Base-by-base conservation (phyloP, 2,888 invertebrate genomes). In the Drosophila borealis region DNA sequence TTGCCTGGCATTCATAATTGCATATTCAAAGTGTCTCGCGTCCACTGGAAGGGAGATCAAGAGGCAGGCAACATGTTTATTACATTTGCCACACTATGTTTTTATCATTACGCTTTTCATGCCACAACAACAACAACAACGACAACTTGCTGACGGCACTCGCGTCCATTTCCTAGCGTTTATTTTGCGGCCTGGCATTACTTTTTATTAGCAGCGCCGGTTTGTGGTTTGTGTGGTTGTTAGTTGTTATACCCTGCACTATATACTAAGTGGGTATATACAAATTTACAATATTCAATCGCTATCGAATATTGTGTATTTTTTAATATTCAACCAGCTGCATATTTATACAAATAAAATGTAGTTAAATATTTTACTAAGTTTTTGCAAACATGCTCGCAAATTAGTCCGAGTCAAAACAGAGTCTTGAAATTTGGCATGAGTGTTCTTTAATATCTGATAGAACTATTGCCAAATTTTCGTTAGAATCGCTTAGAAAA, bases 151-250 rank as follows among this genome's bases (percentile, higher is more conserved):
- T 70, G 69, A 61, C 63, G 55, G 70, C 81, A 67, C 60, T 74
- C 45, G 65, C 70, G 69, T 70, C 76, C 76, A 79, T 77, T 83
- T 83, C 88, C 88, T 87, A 84, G 88, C 85, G 88, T 65, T 84
- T 84, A 81, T 72, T 78, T 79, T 85, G 85, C 56, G 67, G 83
- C 73, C 64, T 79, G 73, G 80, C 80, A 75, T 85, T 77, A 74
- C 86, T 77, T 88, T 84, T 84, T 85, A 84, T 84, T 88, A 84
- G 86, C 88, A 88, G 67, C 85, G 69, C 50, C 80, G 57, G 70
- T 67, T 67, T 67, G 60, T 68, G 54, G 62, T 51, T 55, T 39
- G 54, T 66, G 63, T 60, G 56, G 49, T 54, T 48, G 59, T 54
- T 56, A 49, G 57, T 56, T 56, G 44, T 13, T 6, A 64, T 73